Conservation (phyloP, 2,888 invertebrate species). For the Tetranychus piercei region DNA sequence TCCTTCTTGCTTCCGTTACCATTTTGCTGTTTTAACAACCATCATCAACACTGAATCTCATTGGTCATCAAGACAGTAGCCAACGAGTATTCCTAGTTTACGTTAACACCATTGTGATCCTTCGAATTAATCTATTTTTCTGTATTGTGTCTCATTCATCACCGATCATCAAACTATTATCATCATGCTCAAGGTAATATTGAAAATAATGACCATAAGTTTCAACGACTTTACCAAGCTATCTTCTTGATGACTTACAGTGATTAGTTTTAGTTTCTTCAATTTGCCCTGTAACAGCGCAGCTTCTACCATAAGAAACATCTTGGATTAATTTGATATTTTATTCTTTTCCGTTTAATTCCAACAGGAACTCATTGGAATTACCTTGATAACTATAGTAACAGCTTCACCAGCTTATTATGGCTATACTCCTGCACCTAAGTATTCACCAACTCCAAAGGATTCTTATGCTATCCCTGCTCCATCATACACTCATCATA, state of each 20-base stretch:
- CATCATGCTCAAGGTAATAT: conserved; percentile 5
- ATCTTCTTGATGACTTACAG: too few species aligned
- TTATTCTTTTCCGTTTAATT: not conserved
- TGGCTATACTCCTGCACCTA: conserved; percentile 13
- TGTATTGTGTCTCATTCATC: too few species aligned
- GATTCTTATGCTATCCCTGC: not conserved
- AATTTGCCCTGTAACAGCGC: not conserved
- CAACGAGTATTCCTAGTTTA: too few species aligned
- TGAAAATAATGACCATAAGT: not conserved
- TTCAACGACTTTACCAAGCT: too few species aligned
- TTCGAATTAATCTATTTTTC: too few species aligned
- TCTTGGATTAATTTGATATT: not conserved
- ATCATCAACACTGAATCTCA: too few species aligned
- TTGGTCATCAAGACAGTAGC: too few species aligned
- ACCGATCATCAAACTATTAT: not conserved
- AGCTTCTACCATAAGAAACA: not conserved
- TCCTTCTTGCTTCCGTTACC: too few species aligned
- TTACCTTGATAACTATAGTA: not conserved
- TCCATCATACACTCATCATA: conserved; percentile 12
- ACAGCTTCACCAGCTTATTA: conserved; percentile 14
- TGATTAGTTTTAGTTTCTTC: too few species aligned
- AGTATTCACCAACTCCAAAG: not conserved
- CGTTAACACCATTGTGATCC: too few species aligned
- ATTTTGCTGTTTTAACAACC: too few species aligned
- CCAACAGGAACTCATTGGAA: not conserved